phyloP scores from a whole-genome alignment of 1,140 invertebrate species.

The Tachypleus tridentatus region DNA sequence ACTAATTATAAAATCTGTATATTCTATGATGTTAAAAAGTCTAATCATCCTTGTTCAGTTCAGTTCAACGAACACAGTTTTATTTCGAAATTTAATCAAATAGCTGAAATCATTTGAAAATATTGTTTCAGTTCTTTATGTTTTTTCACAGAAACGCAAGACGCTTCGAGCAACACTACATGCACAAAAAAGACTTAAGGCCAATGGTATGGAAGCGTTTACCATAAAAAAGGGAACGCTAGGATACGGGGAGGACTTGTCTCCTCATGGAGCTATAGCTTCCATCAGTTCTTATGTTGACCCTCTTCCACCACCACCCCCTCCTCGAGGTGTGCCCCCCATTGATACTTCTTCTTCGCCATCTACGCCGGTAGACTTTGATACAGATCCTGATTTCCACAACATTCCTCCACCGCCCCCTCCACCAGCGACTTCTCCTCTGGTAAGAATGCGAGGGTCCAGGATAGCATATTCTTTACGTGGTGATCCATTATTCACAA shows the following conservation, averaged over 20 bases:
- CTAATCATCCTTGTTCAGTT: too few relatives aligned
- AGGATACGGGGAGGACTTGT: slow-evolving; percentile 5
- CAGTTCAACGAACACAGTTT: too few relatives aligned
- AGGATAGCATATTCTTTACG: slow-evolving; percentile 12
- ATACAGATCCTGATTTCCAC: slow-evolving; percentile 14
- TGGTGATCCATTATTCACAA: background rate
- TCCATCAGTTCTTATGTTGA: background rate
- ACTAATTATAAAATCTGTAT: too few relatives aligned
- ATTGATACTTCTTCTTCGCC: background rate
- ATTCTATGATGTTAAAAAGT: too few relatives aligned
- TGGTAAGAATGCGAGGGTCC: slow-evolving; percentile 14
- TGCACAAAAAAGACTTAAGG: slow-evolving; percentile 58
- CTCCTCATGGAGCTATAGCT: background rate
- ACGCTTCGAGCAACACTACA: slow-evolving; percentile 58
- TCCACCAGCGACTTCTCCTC: slow-evolving; percentile 9
- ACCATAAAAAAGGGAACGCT: slow-evolving; percentile 17
- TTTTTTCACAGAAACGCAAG: slow-evolving; percentile 56
- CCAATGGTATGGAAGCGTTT: slow-evolving; percentile 49
- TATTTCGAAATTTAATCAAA: too few relatives aligned
- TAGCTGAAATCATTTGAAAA: too few relatives aligned
- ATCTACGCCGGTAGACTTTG: background rate
- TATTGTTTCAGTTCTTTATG: too few relatives aligned
- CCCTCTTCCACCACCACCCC: slow-evolving; percentile 7
- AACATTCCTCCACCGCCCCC: slow-evolving; percentile 2
- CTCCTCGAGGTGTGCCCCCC: slow-evolving; percentile 2